A percentile compares a stretch with the other conserved stretches of the same genome.
These are phyloP conservation scores for Rhombomys opimus DNA, from an alignment of 2,113 vertebrate species.

Conservation along the genomic window DNA sequence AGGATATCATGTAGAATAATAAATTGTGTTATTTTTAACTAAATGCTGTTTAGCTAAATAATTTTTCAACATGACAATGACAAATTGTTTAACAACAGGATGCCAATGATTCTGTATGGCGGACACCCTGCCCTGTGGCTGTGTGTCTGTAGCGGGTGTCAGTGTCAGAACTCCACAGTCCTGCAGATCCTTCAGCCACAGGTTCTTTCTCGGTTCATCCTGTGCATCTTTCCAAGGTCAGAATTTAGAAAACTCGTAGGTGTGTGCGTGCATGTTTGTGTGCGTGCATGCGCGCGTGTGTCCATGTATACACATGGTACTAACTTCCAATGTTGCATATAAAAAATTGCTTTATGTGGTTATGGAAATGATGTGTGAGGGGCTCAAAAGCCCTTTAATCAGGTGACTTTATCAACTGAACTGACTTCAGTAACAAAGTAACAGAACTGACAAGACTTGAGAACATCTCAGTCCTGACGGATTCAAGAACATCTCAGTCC, in stretches of 20 bases:
- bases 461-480: too few relatives aligned
- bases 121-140: background rate
- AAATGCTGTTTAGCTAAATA: background rate
- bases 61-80: background rate
- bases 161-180: background rate
- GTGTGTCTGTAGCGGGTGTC: fast-evolving
- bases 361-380: background rate
- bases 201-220: background rate
- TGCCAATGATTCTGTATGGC: background rate
- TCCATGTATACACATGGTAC: background rate
- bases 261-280: background rate
- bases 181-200: background rate
- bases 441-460: background rate
- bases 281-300: background rate
- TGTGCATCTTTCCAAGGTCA: background rate
- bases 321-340: background rate
- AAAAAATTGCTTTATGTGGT: background rate
- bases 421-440: background rate
- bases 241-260: constrained; percentile 8
- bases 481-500: background rate
- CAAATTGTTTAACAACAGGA: background rate
- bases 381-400: constrained; percentile 35
- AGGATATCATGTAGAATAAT: background rate
- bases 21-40: constrained; percentile 19
- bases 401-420: background rate